These are phyloP conservation scores for Sandelia bainsii DNA, from an alignment of 2,797 vertebrate species.

Conservation along the genomic window DNA sequence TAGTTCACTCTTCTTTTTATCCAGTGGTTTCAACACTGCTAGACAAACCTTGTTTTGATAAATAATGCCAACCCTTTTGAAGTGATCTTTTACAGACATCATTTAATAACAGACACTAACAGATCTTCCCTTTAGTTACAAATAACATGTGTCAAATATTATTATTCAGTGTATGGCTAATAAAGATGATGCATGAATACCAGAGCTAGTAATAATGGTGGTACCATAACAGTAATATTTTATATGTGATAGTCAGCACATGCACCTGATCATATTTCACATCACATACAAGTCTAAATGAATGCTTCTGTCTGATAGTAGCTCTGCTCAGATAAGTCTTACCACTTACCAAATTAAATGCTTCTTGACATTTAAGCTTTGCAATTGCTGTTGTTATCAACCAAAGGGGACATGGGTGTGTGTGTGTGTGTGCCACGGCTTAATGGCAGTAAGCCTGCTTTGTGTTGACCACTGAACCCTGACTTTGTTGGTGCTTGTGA, in stretches of 20 bases:
- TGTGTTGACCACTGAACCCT: conserved; percentile 76
- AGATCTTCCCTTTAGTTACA: background rate
- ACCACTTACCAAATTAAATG: conserved; percentile 41
- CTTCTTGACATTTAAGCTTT: conserved; percentile 55
- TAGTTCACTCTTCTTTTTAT: too few species aligned
- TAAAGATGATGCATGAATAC: background rate
- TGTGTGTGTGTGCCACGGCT: conserved; percentile 63
- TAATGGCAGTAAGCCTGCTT: conserved; percentile 78
- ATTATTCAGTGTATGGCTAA: background rate
- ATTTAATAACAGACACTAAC: background rate
- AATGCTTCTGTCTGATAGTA: conserved; percentile 8
- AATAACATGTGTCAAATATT: background rate
- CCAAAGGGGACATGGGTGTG: conserved; percentile 48
- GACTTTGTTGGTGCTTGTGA: conserved; percentile 62
- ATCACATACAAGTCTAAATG: background rate
- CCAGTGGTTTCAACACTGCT: too few species aligned
- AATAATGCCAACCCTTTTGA: too few species aligned
- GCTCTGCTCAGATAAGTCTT: conserved; percentile 8
- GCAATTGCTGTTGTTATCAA: conserved; percentile 61
- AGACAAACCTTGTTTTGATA: too few species aligned
- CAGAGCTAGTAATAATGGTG: background rate
- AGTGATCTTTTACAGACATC: too few species aligned
- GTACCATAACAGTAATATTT: background rate
- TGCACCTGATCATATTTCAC: background rate
- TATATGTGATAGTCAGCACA: background rate